Evolutionary conservation across 2,888 invertebrate genomes (phyloP), one percentile per base, ranked within the genome.

Genomic region (Pharmacophagus antenor): DNA sequence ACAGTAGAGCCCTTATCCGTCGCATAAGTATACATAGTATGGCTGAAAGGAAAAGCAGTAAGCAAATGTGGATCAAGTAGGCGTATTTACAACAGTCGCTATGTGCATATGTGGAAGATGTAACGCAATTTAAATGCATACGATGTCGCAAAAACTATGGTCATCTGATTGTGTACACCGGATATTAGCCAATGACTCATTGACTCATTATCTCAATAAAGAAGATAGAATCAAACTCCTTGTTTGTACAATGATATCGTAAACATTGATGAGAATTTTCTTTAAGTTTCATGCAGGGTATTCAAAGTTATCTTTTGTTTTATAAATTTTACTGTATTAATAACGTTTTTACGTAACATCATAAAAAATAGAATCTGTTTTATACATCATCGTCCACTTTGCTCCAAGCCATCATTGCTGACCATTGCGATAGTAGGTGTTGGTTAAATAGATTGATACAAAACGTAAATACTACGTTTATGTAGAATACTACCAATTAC

Each of bases 181-280:
- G 82, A 86, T 81, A 83, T 84, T 74, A 73, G 69, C 65, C 66
- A 66, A 74, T 87, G 86, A 88, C 70, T 84, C 85, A 87, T 73
- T 68, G 69, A 61, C 67, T 75, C 76, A 77, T 83, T 84, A 81
- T 80, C 84, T 84, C 76, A 76, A 75, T 80, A 80, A 80, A 78
- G 73, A 75, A 80, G 78, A 81, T 81, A 76, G 79, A 74, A 73
- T 67, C 70, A 76, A 69, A 76, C 70, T 72, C 53, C 44, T 48
- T 50, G 23, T 55, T 55, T 54, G 42, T 53, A 15, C 15, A 25
- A 22, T 52, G 20, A 31, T 23, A 18, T 10, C 25, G 18, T 41
- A 53, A 58, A 58, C 58, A 48, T 25, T 1, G 18, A 20, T 37
- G 25, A 20, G 37, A 37, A 48, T 25, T 51, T 17, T 21, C 51